Conservation (phyloP, 2,113 vertebrate genomes). For the Terrapene triunguis region DNA sequence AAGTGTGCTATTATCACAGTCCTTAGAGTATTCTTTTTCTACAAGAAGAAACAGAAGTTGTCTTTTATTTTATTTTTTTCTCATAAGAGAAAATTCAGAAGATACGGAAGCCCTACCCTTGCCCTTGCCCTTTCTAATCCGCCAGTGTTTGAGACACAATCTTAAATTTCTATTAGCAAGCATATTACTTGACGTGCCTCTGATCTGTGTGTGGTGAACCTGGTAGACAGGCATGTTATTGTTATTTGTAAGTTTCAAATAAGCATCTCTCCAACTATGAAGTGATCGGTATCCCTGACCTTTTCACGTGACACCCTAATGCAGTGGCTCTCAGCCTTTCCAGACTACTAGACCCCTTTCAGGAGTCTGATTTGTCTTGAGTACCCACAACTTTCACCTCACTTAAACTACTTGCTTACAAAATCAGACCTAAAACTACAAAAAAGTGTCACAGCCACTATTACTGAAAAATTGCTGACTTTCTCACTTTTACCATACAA, state of each 20-base stretch:
- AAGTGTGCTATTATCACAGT: background rate
- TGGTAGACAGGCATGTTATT: conserved; percentile 56
- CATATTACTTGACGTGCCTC: conserved; percentile 29
- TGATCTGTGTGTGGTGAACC: conserved; percentile 51
- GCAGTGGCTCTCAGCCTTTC: background rate
- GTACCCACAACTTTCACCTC: too few relatives aligned
- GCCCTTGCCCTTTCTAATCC: background rate
- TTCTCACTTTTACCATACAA: too few relatives aligned
- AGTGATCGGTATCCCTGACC: conserved; percentile 66
- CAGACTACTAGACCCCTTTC: too few relatives aligned
- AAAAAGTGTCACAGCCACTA: too few relatives aligned
- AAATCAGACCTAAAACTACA: too few relatives aligned
- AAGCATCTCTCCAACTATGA: conserved; percentile 72
- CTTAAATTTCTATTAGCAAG: conserved; percentile 18
- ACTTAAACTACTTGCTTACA: too few relatives aligned
- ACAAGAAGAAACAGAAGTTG: background rate
- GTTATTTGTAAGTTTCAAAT: conserved; percentile 73
- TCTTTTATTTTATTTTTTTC: background rate
- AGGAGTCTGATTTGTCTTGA: too few relatives aligned
- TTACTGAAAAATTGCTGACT: too few relatives aligned
- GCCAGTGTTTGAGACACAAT: background rate
- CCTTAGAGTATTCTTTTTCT: background rate
- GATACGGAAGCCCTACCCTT: background rate
- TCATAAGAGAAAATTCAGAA: conserved; percentile 2
- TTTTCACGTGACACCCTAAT: conserved; percentile 23